Percentiles rank a stretch among this genome's conserved stretches.
These are phyloP conservation scores for Marmota flaviventris DNA, from an alignment of 2,113 vertebrate species.

Conservation along the genomic window DNA sequence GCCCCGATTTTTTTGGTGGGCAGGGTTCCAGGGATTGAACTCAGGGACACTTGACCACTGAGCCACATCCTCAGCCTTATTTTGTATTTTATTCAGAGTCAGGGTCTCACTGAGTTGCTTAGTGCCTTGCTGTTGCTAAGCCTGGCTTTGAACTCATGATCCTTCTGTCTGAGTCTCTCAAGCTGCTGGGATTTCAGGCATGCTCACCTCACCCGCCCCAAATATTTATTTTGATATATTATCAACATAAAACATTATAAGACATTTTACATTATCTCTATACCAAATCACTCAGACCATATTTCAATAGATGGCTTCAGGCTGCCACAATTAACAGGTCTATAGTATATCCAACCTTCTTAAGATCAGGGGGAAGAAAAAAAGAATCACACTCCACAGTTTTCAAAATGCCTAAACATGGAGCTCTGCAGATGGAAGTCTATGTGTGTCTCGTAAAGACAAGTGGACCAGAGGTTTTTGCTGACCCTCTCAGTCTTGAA, in stretches of 20 bases:
- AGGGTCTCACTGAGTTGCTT: no score
- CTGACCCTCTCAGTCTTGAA: background rate
- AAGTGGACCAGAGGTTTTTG: background rate
- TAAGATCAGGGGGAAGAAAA: background rate
- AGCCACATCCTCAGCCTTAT: no score
- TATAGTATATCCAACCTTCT: background rate
- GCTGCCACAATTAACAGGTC: background rate
- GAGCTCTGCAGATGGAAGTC: background rate
- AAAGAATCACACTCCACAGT: background rate
- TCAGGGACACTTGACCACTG: no score
- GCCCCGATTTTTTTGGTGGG: no score
- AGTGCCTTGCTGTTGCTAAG: no score
- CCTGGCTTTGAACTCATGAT: no score
- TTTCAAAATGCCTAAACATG: background rate
- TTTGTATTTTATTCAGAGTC: no score
- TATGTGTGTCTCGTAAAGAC: background rate
- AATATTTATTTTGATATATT: background rate
- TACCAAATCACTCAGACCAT: background rate
- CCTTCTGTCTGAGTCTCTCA: no score
- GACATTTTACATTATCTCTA: background rate
- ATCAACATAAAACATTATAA: background rate
- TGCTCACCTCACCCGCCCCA: background rate
- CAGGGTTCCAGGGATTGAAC: no score
- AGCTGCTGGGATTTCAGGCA: no score
- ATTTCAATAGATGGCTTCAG: background rate